Base-by-base conservation (phyloP, 2,113 vertebrate genomes). In the Tichodroma muraria region DNA sequence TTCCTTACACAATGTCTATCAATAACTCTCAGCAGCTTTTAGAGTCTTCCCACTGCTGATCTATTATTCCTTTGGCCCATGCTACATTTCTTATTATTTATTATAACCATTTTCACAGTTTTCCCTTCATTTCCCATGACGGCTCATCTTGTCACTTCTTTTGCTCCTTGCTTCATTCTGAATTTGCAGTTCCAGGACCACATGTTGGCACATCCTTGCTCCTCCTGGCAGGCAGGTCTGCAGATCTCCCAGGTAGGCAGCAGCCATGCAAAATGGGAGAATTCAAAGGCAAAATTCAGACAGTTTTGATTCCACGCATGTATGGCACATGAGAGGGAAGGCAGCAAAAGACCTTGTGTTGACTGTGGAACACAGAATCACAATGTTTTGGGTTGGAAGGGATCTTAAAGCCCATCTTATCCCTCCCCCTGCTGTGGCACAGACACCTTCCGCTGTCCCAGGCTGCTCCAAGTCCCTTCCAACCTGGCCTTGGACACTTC, bases 51-150 rank as follows among this genome's bases (percentile, higher is more conserved):
- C 56, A 54, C 63, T 47, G 65, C 87, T 94, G 77, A 87, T 92
- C 86, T 94, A 94, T 96, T 90, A 94, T 82, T 93, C 80, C 76
- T 96, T 93, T 96, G 92, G 90, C 90, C 92, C 85, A 11, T 73
- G 69, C 71, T 83, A 95, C 79, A 37, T 73, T 80, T 88, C 65
- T 75, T 80, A 53, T 94, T 96, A 90, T 96, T 96, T 94, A 94
- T 94, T 82, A 87, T 61, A 85, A 82, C 88, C 71, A 61, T 85
- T 93, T 93, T 83, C 86, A 61, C 40, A 13, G 31, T 61, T 92
- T 88, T 91, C 72, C 80, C 83, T 95, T 93, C 72, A 66, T 94
- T 96, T 95, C 94, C 93, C 89, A 86, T 72, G 83, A 61, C 0
- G 2, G 80, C 91, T 95, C 52, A 52, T 87, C 93, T 71, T 59